phyloP scores from a whole-genome alignment of 2,888 invertebrate genomes.

The Epirrhoe tristata region DNA sequence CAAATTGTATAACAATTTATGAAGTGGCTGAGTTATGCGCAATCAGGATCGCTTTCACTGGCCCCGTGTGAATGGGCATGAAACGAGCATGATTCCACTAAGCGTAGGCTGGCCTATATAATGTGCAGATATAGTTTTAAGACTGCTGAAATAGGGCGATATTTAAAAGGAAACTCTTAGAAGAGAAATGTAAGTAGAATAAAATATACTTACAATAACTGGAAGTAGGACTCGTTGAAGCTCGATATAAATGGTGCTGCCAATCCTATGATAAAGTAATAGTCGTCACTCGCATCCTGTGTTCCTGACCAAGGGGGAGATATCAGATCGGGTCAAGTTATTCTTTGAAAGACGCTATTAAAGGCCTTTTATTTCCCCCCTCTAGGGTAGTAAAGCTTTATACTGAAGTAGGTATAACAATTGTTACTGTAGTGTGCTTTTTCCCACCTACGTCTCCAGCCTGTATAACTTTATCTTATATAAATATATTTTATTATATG shows the following conservation, averaged over 20 bases:
- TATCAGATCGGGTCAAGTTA: slow-evolving; percentile 49
- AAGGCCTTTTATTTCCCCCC: slow-evolving; percentile 36
- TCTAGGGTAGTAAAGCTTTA: slow-evolving; percentile 29
- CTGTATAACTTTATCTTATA: not conserved
- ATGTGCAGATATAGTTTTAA: slow-evolving; percentile 32
- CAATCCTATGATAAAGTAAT: slow-evolving; percentile 13
- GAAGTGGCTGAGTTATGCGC: slow-evolving; percentile 62
- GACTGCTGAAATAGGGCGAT: slow-evolving; percentile 25
- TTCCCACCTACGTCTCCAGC: not conserved
- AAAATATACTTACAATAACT: no score
- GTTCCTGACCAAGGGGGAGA: slow-evolving; percentile 23
- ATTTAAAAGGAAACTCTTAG: not conserved
- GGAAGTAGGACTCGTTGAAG: no score
- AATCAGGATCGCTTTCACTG: slow-evolving; percentile 71
- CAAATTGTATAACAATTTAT: slow-evolving; percentile 64
- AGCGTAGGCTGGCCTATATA: slow-evolving; percentile 40
- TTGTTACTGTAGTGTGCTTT: not conserved
- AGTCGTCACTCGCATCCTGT: slow-evolving; percentile 10
- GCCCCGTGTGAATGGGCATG: slow-evolving; percentile 59
- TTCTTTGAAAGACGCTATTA: slow-evolving; percentile 43
- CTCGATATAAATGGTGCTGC: not conserved
- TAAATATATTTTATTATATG: no score
- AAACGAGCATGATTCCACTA: slow-evolving; percentile 60
- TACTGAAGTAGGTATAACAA: slow-evolving; percentile 24
- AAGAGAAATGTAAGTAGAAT: not conserved